Percentiles rank a stretch among this genome's conserved stretches.
Evolutionary conservation across 2,888 invertebrate genomes (phyloP).

Genomic region (Tipula confusa): DNA sequence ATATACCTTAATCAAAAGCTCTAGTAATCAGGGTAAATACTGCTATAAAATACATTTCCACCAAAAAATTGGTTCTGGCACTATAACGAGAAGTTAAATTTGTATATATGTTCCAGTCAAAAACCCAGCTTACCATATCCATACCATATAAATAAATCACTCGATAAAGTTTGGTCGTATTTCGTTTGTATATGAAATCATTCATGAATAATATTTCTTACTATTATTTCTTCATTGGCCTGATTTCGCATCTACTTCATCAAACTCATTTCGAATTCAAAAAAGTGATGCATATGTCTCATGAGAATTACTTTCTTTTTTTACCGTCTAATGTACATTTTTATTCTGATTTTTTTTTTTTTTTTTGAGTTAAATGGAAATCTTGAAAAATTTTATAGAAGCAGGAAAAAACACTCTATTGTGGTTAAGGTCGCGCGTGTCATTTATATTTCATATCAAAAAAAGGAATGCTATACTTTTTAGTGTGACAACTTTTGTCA

Average conservation of each 20-base stretch:
- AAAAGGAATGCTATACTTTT: background rate
- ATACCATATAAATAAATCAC: background rate
- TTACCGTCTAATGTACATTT: background rate
- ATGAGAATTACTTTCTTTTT: conserved; percentile 15
- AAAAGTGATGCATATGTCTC: conserved; percentile 25
- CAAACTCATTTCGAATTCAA: conserved; percentile 3
- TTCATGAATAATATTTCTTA: conserved; percentile 1
- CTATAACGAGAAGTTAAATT: no score
- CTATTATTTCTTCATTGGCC: background rate
- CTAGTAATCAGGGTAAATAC: no score
- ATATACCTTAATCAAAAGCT: no score
- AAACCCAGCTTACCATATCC: no score
- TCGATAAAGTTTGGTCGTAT: background rate
- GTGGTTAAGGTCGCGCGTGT: conserved; percentile 25
- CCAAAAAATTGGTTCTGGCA: no score
- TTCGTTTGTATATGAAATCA: background rate
- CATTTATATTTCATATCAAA: background rate
- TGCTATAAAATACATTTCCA: no score
- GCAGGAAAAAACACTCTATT: background rate
- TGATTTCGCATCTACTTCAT: conserved; percentile 1
- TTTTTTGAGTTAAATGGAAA: background rate
- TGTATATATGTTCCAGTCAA: no score
- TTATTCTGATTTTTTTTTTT: background rate
- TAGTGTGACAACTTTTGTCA: background rate
- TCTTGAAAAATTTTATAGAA: background rate